Evolutionary conservation across 2,797 vertebrate species (phyloP), one percentile per base, ranked within the genome.

Genomic region (Pipistrellus pipistrellus): DNA sequence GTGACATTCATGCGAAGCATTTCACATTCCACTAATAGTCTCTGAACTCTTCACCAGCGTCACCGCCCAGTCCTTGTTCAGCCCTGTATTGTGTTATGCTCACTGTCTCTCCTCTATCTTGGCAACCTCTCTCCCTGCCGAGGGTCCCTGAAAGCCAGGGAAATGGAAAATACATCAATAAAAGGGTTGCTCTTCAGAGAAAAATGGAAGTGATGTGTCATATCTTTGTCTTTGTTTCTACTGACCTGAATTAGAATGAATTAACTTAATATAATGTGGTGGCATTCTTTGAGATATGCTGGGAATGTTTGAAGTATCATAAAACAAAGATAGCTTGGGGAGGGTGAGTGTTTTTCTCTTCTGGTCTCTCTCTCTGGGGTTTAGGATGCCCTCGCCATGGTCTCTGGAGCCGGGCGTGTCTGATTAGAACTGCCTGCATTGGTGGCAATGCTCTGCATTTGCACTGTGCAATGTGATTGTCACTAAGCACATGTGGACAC

Each of bases 161-260:
- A 30, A 62, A 62, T 53, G 81, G 18, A 77, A 59, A 51, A 66
- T 12, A 20, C 17, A 75, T 48, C 41, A 51, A 55, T 27, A 20
- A 32, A 72, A 57, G 7, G 44, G 81, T 92, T 73, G 27, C 48
- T 89, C 11, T 82, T 96, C 32, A 51, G 14, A 41, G 25, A 27
- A 73, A 46, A 38, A 35, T 53, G 35, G 77, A 20, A 23, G 38
- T 18, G 27, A 38, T 59, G 7, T 14, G 11, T 82, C 27, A 38
- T 12, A 78, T 44, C 30, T 69, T n/a, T 77, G 53, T 53, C 20
- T 35, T 55, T 55, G 25, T 41, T 88, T 94, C 68, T 84, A 68
- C 68, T 93, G 59, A 66, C 46, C 66, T 89, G 73, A 86, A 82
- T 51, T 80, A 11, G 51, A 95, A 82, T 72, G 38, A 87, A 85